Percentiles rank a stretch among this genome's conserved stretches.
These are phyloP conservation scores for Pseudocheirus occidentalis DNA, from an alignment of 2,797 vertebrate species.

Conservation along the genomic window DNA sequence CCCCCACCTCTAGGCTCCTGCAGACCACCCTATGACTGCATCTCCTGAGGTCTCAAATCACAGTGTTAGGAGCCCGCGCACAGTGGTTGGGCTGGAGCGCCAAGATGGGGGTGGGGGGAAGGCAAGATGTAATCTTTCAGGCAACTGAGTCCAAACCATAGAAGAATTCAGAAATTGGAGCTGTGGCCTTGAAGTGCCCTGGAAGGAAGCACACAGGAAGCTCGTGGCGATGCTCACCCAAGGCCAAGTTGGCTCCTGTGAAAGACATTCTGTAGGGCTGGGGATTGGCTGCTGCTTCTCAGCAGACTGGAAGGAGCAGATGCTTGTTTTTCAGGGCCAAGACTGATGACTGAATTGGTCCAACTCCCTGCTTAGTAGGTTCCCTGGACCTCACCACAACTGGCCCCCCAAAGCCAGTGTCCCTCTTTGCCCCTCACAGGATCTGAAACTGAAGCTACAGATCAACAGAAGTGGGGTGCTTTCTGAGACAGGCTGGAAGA, in stretches of 20 bases:
- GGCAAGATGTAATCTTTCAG: neutral
- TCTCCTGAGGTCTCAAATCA: neutral
- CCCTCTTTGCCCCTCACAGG: fast-evolving
- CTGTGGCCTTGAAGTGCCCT: neutral
- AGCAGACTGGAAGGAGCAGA: neutral
- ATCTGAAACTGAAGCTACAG: neutral
- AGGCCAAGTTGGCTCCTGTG: neutral
- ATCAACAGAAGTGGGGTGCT: fast-evolving
- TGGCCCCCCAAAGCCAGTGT: neutral
- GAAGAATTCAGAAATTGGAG: neutral
- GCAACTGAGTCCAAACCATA: fast-evolving
- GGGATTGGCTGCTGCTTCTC: neutral
- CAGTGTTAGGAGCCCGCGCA: fast-evolving
- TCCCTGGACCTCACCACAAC: neutral
- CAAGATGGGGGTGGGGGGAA: neutral
- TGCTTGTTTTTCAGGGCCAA: neutral
- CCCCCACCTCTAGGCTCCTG: neutral
- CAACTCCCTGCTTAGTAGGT: neutral
- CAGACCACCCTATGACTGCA: neutral
- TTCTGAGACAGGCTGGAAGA: neutral
- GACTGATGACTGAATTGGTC: neutral
- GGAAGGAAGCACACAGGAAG: neutral
- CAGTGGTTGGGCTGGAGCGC: neutral
- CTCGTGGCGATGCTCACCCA: neutral
- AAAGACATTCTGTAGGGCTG: neutral